These are phyloP conservation scores for Zaprionus lineosus DNA, from an alignment of 2,888 invertebrate genomes.

Conservation along the genomic window DNA sequence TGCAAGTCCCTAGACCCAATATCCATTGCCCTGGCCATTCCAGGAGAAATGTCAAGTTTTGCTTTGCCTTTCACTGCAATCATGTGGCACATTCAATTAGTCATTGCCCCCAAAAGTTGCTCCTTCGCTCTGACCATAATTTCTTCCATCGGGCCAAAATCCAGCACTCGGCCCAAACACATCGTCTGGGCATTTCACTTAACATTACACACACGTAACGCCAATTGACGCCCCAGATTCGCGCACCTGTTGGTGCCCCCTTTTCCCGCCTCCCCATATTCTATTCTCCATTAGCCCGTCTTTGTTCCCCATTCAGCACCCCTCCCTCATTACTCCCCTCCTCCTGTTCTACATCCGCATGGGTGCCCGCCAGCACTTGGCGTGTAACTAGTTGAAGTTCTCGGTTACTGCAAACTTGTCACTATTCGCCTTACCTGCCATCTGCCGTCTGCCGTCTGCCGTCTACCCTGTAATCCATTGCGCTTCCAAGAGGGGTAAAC, in stretches of 20 bases:
- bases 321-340: too few relatives aligned
- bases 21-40: background rate
- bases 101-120: slow-evolving; percentile 10
- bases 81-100: slow-evolving; percentile 63
- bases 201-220: slow-evolving; percentile 64
- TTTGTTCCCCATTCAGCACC: too few relatives aligned
- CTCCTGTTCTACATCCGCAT: too few relatives aligned
- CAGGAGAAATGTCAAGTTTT: slow-evolving; percentile 15
- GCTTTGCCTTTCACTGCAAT: slow-evolving; percentile 29
- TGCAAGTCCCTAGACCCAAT: background rate
- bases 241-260: slow-evolving; percentile 62
- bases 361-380: too few relatives aligned
- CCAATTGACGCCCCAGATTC: slow-evolving; percentile 75
- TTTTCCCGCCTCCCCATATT: background rate
- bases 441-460: too few relatives aligned
- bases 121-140: slow-evolving; percentile 32
- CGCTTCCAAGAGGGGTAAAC: too few relatives aligned
- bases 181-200: slow-evolving; percentile 47
- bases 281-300: too few relatives aligned
- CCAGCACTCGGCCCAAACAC: slow-evolving; percentile 1
- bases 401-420: too few relatives aligned
- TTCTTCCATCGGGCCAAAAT: slow-evolving; percentile 1
- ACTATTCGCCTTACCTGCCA: too few relatives aligned
- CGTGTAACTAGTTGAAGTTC: background rate
- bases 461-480: too few relatives aligned